Evolutionary conservation across 2,888 invertebrate genomes (phyloP), one percentile per base, ranked within the genome.

Genomic region (Xiphydria camelus): DNA sequence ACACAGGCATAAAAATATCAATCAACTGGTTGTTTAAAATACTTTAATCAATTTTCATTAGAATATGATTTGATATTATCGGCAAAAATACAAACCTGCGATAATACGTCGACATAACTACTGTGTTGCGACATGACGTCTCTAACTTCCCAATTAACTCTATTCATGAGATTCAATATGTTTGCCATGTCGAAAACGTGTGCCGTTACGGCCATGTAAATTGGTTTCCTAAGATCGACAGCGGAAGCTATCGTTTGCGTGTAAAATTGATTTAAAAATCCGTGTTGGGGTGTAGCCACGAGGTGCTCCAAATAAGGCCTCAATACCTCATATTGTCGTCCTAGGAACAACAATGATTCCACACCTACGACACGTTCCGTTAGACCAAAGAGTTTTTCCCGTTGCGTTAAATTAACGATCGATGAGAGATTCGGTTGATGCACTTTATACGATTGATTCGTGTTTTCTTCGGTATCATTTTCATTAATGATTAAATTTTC

Each of bases 121-220:
- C 92, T 96, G 70, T 99, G 96, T 63, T 96, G 91, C 1, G 91
- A 93, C 77, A 92, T 93, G 0, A 99, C 93, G 63, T 92, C 94
- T 79, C 92, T 93, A 47, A 98, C 85, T 77, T 94, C 85, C 97
- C 97, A 99, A 74, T 91, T 89, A 1, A 96, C 94, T 76, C 88
- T 88, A 41, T 91, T 87, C 89, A 99, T 96, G n/a, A 88, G 83
- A 48, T 84, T 79, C 5, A 96, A 76, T 20, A 91, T 83, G 10
- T 84, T 81, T 25, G 88, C 82, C 4, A 88, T 83, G 69, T 94
- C 89, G 4, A 96, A 85, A 1, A 88, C 82, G 64, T 86, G 86
- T 0, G 88, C 86, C 0, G 90, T 87, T 0, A 94, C 91, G 47
- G 88, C 85, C 82, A 91, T 90, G 67, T 94, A 96, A 6, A 94